Evolutionary conservation across 2,888 invertebrate genomes (phyloP).

Genomic region (Noctua janthe): DNA sequence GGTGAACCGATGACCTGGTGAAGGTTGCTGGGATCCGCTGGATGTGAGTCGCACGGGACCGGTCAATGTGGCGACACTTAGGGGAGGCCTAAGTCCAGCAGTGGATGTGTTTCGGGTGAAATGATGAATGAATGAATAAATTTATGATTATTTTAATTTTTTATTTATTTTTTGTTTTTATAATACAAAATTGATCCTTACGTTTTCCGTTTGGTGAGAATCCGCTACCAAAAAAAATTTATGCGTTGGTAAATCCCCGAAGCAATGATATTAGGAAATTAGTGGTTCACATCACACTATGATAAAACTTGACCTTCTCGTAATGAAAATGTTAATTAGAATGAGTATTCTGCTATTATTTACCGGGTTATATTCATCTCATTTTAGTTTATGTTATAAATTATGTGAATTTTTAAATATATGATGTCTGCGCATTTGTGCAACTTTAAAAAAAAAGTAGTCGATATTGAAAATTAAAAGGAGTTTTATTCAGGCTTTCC

Average conservation of each 20-base stretch:
- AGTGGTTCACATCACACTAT: background rate
- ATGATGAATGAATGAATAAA: no score
- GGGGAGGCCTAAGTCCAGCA: no score
- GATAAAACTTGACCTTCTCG: background rate
- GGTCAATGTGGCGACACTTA: no score
- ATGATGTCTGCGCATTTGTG: background rate
- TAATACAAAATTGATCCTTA: no score
- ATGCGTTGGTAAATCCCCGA: background rate
- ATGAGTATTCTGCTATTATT: background rate
- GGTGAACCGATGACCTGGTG: no score
- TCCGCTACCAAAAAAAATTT: background rate
- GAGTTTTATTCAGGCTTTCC: no score
- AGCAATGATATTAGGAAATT: background rate
- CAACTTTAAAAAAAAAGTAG: background rate
- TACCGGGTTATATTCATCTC: background rate
- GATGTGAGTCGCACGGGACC: no score
- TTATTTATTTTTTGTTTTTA: no score
- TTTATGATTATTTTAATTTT: no score
- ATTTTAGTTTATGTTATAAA: background rate
- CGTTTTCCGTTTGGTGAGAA: background rate
- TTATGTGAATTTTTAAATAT: background rate
- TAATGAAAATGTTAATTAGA: background rate
- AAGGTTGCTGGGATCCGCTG: no score
- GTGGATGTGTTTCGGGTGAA: no score
- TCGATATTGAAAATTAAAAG: background rate